Percentiles rank a stretch among this genome's conserved stretches.
phyloP scores from a whole-genome alignment of 2,888 invertebrate genomes.

The Hipparchia semele region DNA sequence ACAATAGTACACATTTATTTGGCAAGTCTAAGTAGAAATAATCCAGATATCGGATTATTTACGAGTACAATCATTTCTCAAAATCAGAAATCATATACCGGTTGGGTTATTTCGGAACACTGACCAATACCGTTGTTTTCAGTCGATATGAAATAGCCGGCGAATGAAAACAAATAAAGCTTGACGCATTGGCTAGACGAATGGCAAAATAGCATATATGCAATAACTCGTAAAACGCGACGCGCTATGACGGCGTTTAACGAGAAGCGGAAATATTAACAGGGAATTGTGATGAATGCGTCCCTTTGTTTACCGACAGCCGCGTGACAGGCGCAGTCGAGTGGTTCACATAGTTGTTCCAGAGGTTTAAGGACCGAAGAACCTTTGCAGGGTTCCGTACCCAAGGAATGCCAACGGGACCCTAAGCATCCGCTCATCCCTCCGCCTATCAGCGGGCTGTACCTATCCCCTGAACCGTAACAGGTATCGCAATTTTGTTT shows the following conservation, averaged over 20 bases:
- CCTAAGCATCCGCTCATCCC: no score
- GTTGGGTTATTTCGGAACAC: not conserved
- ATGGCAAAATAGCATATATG: slow-evolving; percentile 62
- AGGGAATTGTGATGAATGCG: slow-evolving; percentile 56
- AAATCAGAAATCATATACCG: not conserved
- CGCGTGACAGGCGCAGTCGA: slow-evolving; percentile 41
- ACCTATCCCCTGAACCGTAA: no score
- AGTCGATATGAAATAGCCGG: slow-evolving; percentile 31
- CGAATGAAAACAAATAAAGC: slow-evolving; percentile 57
- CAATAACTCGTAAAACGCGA: slow-evolving; percentile 47
- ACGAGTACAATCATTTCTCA: not conserved
- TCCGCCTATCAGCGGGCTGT: no score
- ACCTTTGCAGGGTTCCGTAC: no score
- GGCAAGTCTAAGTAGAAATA: not conserved
- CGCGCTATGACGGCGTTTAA: slow-evolving; percentile 51
- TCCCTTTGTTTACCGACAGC: slow-evolving; percentile 56
- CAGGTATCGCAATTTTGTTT: no score
- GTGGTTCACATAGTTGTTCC: slow-evolving; percentile 34
- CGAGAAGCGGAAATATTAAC: slow-evolving; percentile 66
- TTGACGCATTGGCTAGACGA: slow-evolving; percentile 53
- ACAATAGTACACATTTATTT: no score
- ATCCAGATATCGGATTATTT: not conserved
- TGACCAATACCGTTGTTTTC: slow-evolving; percentile 24
- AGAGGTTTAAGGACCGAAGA: no score
- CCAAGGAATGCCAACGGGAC: no score